Evolutionary conservation across 2,888 invertebrate genomes (phyloP), one percentile per base, ranked within the genome.

Genomic region (Eupelmus urozonus): DNA sequence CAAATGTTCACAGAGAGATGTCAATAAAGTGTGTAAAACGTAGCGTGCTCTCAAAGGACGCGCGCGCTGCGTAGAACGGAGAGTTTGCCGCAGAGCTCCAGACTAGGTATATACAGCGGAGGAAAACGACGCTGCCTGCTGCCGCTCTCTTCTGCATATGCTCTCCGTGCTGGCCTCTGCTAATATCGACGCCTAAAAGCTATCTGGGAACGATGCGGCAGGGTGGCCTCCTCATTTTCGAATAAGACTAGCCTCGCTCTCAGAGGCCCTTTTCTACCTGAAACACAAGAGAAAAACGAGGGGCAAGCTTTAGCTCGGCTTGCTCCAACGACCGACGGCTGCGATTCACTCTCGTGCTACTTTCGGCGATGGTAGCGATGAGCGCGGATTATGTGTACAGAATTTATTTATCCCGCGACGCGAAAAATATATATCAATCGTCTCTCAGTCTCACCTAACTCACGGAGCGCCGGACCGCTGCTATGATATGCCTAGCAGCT

Each of bases 1-100:
- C 83, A 84, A 85, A 87, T 84, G 75, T 85, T 85, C 87, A 85
- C 85, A 86, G 82, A 77, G 78, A n/a, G n/a, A n/a, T n/a, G 81
- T 83, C 85, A 81, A 85, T 84, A 84, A 85, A 62, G 29, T n/a
- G n/a, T n/a, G n/a, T 55, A 72, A 72, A 65, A 66, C 53, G 65
- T 20, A 51, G 71, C 57, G 49, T 62, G 67, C 34, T 76, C 42
- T 69, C 76, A 69, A 59, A 66, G 63, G 65, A 57, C 18, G 23
- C 53, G n/a, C n/a, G n/a, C n/a, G n/a, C n/a, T n/a, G n/a, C n/a
- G n/a, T n/a, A n/a, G n/a, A n/a, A n/a, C n/a, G n/a, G n/a, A n/a
- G n/a, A n/a, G n/a, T n/a, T n/a, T n/a, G n/a, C n/a, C n/a, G n/a
- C n/a, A n/a, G n/a, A n/a, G n/a, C n/a, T n/a, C n/a, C n/a, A n/a